Base-by-base conservation (phyloP, 23 tunicate species). In the Clavelina lepadiformis region DNA sequence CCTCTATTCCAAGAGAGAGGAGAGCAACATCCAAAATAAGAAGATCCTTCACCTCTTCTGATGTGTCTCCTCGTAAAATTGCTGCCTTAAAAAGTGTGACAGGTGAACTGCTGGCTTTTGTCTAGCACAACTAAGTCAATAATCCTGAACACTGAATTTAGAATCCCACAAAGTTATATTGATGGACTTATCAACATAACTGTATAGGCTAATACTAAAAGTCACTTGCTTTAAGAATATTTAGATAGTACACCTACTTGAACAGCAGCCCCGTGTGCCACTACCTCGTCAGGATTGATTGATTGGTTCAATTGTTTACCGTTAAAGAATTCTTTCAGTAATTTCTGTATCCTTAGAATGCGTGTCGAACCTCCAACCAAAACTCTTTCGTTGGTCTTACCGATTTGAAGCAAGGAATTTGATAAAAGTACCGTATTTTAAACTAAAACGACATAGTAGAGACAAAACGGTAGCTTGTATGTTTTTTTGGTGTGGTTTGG, bases 341-440 rank as follows among this genome's bases (percentile, higher is more conserved):
- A 3, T 33, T 80, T 55, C 45, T 62, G 87, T 19, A 80, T 60
- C 28, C 73, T 80, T 5, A 79, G 87, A 33, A 80, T 80, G 21
- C 87, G 79, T 49, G 87, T 80, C 20, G 87, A 80, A 31, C 87
- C 87, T 3, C 87, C 87, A 35, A 80, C 87, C 13, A 72, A 65
- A 31, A 80, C 87, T 21, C 72, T 45, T 13, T 80, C 87, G 35
- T 72, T 57, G 51, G 73, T 80, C 69, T 80, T n/a, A n/a, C n/a
- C n/a, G n/a, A n/a, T n/a, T n/a, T n/a, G n/a, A n/a, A n/a, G n/a
- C n/a, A n/a, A n/a, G n/a, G n/a, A n/a, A n/a, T n/a, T n/a, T n/a
- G n/a, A n/a, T n/a, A n/a, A n/a, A n/a, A n/a, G n/a, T n/a, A n/a
- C n/a, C n/a, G n/a, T n/a, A n/a, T n/a, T n/a, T n/a, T n/a, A n/a